A percentile compares a stretch with the other conserved stretches of the same genome.
Evolutionary conservation across 1,140 invertebrate genomes (phyloP).

Genomic region (Andricus grossulariae): DNA sequence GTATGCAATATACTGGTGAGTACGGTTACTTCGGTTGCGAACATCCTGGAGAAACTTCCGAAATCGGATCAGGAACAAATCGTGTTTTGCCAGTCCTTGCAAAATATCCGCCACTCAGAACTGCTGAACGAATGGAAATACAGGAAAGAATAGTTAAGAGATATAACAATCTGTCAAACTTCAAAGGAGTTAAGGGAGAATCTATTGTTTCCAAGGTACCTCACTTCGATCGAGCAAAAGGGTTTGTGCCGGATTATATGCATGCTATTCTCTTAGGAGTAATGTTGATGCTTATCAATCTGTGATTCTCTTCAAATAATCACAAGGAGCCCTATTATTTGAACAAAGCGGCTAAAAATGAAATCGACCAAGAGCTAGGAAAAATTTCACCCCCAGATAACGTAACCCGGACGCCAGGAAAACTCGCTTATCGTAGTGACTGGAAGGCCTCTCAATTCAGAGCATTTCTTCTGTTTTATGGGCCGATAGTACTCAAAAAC

Average conservation of each 20-base stretch:
- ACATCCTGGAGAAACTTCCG: conserved; percentile 31
- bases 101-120: conserved; percentile 3
- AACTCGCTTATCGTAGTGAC: too few species aligned
- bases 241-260: conserved; percentile 24
- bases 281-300: background rate
- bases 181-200: background rate
- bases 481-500: background rate
- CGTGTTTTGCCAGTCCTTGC: conserved; percentile 10
- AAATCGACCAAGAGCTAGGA: conserved; percentile 7
- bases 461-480: too few species aligned
- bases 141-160: background rate
- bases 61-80: background rate
- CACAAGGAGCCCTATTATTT: background rate
- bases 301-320: background rate
- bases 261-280: conserved; percentile 31
- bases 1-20: conserved; percentile 34
- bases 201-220: conserved; percentile 31
- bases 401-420: too few species aligned
- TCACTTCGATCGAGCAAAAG: background rate
- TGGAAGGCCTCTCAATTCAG: too few species aligned
- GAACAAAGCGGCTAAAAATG: background rate
- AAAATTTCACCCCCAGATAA: background rate
- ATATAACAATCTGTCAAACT: background rate
- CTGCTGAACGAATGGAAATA: conserved; percentile 19
- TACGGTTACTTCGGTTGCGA: conserved; percentile 33